Percentiles rank a stretch among this genome's conserved stretches.
Evolutionary conservation across 2,797 vertebrate species (phyloP).

Genomic region (Fratercula arctica): DNA sequence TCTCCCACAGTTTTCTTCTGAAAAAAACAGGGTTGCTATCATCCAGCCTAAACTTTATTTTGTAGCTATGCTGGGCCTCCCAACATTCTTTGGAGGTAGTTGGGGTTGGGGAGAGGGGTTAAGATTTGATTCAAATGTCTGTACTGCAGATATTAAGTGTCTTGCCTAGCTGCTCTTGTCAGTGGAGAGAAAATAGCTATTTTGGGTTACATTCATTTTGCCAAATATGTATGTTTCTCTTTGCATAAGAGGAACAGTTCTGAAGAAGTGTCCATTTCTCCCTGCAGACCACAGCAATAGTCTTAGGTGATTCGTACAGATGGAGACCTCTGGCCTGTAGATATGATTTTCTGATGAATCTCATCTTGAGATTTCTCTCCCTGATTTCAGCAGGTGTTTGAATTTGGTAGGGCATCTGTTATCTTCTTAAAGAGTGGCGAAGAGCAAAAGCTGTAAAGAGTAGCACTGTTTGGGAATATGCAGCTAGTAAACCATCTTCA

Average conservation of each 20-base stretch:
- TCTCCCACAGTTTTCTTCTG: background rate
- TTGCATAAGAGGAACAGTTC: background rate
- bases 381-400: background rate
- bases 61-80: background rate
- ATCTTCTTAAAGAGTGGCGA: background rate
- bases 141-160: background rate
- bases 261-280: background rate
- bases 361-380: background rate
- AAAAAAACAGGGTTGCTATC: background rate
- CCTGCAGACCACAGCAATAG: background rate
- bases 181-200: background rate
- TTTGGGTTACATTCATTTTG: background rate
- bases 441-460: background rate
- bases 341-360: background rate
- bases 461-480: background rate
- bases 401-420: background rate
- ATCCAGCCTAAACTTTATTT: background rate
- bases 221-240: background rate
- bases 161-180: background rate
- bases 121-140: background rate
- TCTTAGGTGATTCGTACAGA: background rate
- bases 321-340: background rate
- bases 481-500: background rate
- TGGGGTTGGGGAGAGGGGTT: background rate
- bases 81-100: background rate